phyloP scores from a whole-genome alignment of 2,797 vertebrate species.

The Amblyraja radiata region DNA sequence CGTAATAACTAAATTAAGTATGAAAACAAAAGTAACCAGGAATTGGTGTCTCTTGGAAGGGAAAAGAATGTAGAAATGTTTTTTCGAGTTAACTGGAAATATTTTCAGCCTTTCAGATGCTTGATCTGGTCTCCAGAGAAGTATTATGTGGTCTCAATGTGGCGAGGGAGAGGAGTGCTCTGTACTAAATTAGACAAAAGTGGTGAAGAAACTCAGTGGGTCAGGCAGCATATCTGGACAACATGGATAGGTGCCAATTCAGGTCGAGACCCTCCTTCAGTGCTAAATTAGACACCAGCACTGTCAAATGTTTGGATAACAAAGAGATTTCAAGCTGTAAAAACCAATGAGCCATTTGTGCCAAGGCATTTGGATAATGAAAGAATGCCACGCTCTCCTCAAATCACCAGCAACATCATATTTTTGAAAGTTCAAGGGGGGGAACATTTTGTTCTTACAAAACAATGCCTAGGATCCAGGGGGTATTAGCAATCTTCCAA shows the following conservation, averaged over 20 bases:
- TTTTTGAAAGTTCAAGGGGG: not conserved
- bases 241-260: not conserved
- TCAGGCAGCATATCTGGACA: not conserved
- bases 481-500: not conserved
- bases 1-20: constrained; percentile 20
- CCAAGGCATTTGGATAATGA: not conserved
- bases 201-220: too few relatives aligned
- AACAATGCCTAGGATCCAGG: not conserved
- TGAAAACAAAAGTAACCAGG: constrained; percentile 24
- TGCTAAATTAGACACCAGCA: too few relatives aligned
- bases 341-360: not conserved
- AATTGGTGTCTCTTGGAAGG: not conserved
- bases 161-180: too few relatives aligned
- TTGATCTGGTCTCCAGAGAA: not conserved
- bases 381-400: not conserved
- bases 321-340: not conserved
- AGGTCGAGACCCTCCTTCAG: too few relatives aligned
- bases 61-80: not conserved
- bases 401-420: not conserved
- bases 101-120: not conserved
- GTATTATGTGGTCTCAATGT: not conserved
- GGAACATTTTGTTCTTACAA: not conserved
- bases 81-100: not conserved
- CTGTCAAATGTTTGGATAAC: too few relatives aligned
- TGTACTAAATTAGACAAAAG: not conserved